Percentiles rank a stretch among this genome's conserved stretches.
These are phyloP conservation scores for Eumerus sabulonum DNA, from an alignment of 2,888 invertebrate genomes.

Conservation along the genomic window DNA sequence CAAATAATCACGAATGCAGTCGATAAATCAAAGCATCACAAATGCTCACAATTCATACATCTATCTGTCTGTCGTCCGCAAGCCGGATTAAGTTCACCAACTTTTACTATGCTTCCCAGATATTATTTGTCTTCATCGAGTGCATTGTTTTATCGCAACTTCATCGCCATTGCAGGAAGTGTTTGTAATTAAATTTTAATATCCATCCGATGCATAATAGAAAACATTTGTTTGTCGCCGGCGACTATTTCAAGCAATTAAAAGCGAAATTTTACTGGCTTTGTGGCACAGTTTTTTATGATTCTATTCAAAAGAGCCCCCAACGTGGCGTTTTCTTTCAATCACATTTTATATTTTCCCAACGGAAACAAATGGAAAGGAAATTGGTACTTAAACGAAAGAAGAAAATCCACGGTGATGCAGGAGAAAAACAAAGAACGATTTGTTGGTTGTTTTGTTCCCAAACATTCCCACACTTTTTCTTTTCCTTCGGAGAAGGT, in stretches of 20 bases:
- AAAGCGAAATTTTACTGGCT: conserved; percentile 30
- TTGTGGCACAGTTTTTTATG: conserved; percentile 12
- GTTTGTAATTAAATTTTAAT: too few relatives aligned
- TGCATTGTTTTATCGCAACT: not conserved
- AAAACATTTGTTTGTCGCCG: too few relatives aligned
- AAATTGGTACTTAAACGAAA: conserved; percentile 41
- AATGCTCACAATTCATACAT: too few relatives aligned
- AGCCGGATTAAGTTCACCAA: too few relatives aligned
- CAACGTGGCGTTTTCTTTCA: too few relatives aligned
- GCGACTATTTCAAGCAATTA: conserved; percentile 17
- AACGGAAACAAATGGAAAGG: conserved; percentile 37
- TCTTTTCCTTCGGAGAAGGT: not conserved
- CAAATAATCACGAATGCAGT: too few relatives aligned
- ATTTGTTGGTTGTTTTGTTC: too few relatives aligned
- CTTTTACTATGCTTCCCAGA: too few relatives aligned
- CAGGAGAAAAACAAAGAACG: conserved; percentile 16
- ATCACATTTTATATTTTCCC: conserved; percentile 8
- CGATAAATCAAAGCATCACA: too few relatives aligned
- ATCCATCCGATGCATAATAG: not conserved
- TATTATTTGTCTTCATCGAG: not conserved
- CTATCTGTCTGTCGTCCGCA: too few relatives aligned
- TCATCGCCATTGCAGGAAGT: not conserved
- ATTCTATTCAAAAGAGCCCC: not conserved
- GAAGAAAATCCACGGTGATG: conserved; percentile 1
- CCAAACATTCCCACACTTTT: too few relatives aligned